Percentiles rank a stretch among this genome's conserved stretches.
phyloP scores from a whole-genome alignment of 1,140 invertebrate species.

The Mylabris phalerata region DNA sequence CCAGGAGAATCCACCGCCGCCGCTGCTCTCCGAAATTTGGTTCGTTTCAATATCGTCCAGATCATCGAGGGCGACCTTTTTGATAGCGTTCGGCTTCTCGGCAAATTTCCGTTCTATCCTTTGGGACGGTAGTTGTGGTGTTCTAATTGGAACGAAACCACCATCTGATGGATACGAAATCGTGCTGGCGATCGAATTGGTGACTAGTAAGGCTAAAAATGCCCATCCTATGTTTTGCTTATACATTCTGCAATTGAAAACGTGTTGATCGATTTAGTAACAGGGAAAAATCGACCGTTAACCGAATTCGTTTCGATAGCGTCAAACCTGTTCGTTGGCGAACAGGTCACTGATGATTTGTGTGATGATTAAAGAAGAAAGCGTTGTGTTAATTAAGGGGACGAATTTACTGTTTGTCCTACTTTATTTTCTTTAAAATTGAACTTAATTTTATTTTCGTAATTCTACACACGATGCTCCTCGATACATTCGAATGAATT shows the following conservation, averaged over 20 bases:
- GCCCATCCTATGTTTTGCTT: slow-evolving; percentile 47
- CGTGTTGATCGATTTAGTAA: not conserved
- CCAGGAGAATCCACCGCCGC: slow-evolving; percentile 70
- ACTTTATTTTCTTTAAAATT: slow-evolving; percentile 2
- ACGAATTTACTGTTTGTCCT: not conserved
- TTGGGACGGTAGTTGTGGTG: slow-evolving; percentile 44
- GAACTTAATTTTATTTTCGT: slow-evolving; percentile 16
- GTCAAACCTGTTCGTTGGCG: not conserved
- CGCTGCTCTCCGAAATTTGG: slow-evolving; percentile 61
- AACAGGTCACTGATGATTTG: not conserved
- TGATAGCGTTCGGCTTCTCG: slow-evolving; percentile 78
- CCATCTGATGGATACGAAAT: slow-evolving; percentile 48
- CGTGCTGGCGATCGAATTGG: slow-evolving; percentile 48
- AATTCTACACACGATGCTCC: slow-evolving; percentile 11
- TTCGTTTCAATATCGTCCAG: slow-evolving; percentile 75
- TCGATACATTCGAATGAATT: slow-evolving; percentile 12
- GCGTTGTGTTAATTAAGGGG: too few species aligned
- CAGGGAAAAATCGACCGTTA: not conserved
- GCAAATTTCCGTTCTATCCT: slow-evolving; percentile 70
- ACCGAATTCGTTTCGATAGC: not conserved
- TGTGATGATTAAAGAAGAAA: too few species aligned
- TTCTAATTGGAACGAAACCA: slow-evolving; percentile 37
- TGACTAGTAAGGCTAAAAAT: slow-evolving; percentile 48
- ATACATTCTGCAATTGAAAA: slow-evolving; percentile 40
- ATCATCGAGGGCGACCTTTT: slow-evolving; percentile 76